Conservation (phyloP, 2,797 vertebrate species). For the Pachyuromys duprasi region DNA sequence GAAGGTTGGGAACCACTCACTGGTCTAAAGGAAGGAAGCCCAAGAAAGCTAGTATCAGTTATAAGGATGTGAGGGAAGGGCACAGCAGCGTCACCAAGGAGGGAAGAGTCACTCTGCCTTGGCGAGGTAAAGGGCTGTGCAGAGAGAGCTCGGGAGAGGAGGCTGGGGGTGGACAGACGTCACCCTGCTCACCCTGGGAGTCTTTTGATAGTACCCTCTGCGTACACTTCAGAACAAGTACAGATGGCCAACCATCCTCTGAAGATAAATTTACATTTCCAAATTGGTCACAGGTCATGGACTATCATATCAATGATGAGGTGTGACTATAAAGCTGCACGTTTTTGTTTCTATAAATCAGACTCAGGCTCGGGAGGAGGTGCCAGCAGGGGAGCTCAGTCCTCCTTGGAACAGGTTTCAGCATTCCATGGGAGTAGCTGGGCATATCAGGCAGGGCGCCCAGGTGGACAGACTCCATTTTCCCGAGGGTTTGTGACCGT, state of each 20-base stretch:
- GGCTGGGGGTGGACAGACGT: not conserved
- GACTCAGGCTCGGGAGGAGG: not conserved
- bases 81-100: not conserved
- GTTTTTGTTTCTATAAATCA: not conserved
- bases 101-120: not conserved
- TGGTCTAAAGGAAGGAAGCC: not conserved
- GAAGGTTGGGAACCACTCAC: not conserved
- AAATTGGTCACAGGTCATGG: not conserved
- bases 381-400: not conserved
- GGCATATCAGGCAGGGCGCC: not conserved
- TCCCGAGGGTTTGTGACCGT: not conserved
- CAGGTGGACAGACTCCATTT: not conserved
- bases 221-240: not conserved
- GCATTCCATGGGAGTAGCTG: not conserved
- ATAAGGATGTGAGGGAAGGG: not conserved
- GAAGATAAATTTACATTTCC: conserved; percentile 37
- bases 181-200: not conserved
- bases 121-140: not conserved
- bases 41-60: not conserved
- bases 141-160: not conserved
- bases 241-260: not conserved
- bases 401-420: not conserved
- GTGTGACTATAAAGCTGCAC: not conserved
- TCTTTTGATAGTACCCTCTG: not conserved
- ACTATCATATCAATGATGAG: not conserved